Conservation (phyloP, 23 tunicate genomes). For the Diplosoma virens region DNA sequence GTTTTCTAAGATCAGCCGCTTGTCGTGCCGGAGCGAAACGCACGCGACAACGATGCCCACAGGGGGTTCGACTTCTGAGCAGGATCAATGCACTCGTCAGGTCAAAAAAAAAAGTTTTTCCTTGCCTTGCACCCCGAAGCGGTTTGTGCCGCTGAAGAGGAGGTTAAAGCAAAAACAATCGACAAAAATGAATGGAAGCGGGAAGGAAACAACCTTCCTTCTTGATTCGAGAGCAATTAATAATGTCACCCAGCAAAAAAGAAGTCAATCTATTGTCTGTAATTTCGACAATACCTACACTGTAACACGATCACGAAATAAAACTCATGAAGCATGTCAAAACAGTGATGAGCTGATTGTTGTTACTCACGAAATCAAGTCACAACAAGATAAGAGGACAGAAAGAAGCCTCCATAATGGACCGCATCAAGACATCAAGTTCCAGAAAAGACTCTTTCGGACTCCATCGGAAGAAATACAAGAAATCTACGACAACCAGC, state of each 20-base stretch:
- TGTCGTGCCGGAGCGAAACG: not conserved
- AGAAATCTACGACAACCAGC: not conserved
- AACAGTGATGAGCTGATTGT: slow-evolving; percentile 6
- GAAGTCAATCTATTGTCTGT: not conserved
- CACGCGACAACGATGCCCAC: not conserved
- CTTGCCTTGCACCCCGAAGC: not conserved
- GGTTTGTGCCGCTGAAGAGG: not conserved
- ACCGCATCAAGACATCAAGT: not conserved
- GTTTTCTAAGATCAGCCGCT: not conserved
- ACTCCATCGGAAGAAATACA: slow-evolving; percentile 4
- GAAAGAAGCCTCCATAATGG: not conserved
- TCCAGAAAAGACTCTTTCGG: not conserved
- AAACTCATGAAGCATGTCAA: not conserved
- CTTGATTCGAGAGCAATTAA: not conserved
- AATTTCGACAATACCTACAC: not conserved
- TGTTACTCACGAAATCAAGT: not conserved
- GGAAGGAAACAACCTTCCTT: not conserved
- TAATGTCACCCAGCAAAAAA: not conserved
- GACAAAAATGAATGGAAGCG: not conserved
- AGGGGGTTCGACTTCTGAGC: not conserved
- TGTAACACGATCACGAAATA: not conserved
- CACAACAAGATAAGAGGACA: not conserved
- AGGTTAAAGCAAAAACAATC: not conserved
- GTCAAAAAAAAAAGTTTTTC: not conserved
- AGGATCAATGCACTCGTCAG: not conserved